Evolutionary conservation across 1,140 invertebrate genomes (phyloP).

Genomic region (Triops longicaudatus): DNA sequence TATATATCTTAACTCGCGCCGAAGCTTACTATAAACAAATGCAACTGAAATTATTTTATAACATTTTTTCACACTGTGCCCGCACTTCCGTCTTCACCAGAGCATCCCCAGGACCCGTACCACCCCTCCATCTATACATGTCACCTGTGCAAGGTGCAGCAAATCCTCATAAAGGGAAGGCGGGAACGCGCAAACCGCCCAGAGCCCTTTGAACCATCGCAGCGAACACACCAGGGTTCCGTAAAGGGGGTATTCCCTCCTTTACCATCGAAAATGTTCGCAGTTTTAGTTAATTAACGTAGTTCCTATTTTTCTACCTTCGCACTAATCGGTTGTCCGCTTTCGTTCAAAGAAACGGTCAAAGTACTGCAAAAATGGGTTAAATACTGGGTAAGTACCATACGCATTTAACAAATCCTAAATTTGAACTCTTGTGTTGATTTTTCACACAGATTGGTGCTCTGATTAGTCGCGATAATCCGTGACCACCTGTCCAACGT

Average conservation of each 20-base stretch:
- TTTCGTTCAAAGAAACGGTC: too few species aligned
- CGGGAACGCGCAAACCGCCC: background rate
- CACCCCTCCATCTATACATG: background rate
- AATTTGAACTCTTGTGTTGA: too few species aligned
- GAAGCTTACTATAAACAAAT: too few species aligned
- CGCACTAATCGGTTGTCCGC: too few species aligned
- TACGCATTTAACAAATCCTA: too few species aligned
- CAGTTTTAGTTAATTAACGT: background rate
- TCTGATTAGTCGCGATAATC: background rate
- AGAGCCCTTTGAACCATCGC: background rate
- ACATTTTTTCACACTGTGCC: background rate
- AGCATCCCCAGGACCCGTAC: background rate
- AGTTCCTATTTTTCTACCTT: background rate
- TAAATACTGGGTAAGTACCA: too few species aligned
- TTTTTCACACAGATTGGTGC: background rate
- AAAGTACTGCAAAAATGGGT: too few species aligned
- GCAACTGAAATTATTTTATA: too few species aligned
- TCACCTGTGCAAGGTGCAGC: slow-evolving; percentile 5
- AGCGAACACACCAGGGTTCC: background rate
- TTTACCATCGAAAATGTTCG: background rate
- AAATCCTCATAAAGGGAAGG: background rate
- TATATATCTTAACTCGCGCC: too few species aligned
- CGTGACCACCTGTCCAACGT: background rate
- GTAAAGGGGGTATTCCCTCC: background rate
- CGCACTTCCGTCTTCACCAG: background rate